Base-by-base conservation (phyloP, 2,797 vertebrate species). In the Onychomys leucogaster region DNA sequence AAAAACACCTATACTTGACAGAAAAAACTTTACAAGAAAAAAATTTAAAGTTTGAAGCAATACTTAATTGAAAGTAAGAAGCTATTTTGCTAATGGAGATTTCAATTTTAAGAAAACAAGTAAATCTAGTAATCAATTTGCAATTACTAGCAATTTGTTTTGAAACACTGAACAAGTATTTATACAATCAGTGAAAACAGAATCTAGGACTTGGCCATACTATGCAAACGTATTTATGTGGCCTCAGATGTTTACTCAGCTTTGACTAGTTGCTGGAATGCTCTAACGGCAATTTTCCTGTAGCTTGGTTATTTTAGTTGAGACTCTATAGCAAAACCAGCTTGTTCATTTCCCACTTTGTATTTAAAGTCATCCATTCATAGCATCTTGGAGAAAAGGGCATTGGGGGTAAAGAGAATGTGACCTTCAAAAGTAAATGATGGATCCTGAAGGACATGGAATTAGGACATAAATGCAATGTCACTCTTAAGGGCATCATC, bases 81-180 rank as follows among this genome's bases (percentile, higher is more conserved):
- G 71, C 8, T 46, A 32, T 76, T 34, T 81, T 80, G 55, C 5
- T 57, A 78, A 37, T 57, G 2, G 52, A 78, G 89, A 91, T 63
- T 96, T 96, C 57, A 65, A 88, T 71, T 96, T 87, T 91, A 61
- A 82, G 61, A 92, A 10, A 46, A 83, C 52, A 91, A 71, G 86
- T 63, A 83, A 77, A 95, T 52, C 4, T 32, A 32, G 19, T 59
- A 76, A 90, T 96, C 6, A 90, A 61, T 90, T 82, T 89, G 41
- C 12, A 90, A 89, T 71, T 85, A 52, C n/a, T 91, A 73, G 8
- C 12, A 55, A 69, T 69, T n/a, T n/a, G 55, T 82, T 76, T 85
- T 91, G 34, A 91, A 95, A 87, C 84, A 69, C 0, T 73, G 49
- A 89, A 49, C 25, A 21, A 61, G 46, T 14, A 84, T 89, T 75